Percentiles rank a stretch among this genome's conserved stretches.
These are phyloP conservation scores for Nephila pilipes DNA, from an alignment of 1,140 invertebrate genomes.

Conservation along the genomic window DNA sequence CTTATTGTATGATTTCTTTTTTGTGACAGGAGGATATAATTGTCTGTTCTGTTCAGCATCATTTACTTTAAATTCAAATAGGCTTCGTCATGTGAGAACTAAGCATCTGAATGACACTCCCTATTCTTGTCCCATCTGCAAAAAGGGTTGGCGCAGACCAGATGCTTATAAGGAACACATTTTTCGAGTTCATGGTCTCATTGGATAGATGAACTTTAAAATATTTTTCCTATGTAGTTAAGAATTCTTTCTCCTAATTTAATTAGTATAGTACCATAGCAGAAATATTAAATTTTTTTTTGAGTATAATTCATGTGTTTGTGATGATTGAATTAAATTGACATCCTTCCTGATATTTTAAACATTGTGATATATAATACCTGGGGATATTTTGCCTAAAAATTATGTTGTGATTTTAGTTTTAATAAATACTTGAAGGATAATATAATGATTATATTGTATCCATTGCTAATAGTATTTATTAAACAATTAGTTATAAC, in stretches of 20 bases:
- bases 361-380: no score
- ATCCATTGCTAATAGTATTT: no score
- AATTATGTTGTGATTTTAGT: no score
- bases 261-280: background rate
- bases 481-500: no score
- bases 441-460: no score
- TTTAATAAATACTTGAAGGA: no score
- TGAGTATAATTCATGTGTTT: no score
- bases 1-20: background rate
- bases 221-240: background rate
- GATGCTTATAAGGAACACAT: conserved; percentile 61
- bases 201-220: background rate
- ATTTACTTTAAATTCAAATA: conserved; percentile 58
- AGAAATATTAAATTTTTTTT: background rate
- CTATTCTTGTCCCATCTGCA: conserved; percentile 39
- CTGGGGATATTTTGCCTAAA: no score
- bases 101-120: conserved; percentile 30
- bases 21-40: background rate
- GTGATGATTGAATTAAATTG: no score
- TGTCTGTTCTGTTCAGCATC: conserved; percentile 36
- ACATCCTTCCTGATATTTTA: no score
- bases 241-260: background rate
- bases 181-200: background rate
- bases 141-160: conserved; percentile 35
- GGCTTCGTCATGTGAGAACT: conserved; percentile 56